phyloP scores from a whole-genome alignment of 2,113 vertebrate genomes.

The Chitala chitala region DNA sequence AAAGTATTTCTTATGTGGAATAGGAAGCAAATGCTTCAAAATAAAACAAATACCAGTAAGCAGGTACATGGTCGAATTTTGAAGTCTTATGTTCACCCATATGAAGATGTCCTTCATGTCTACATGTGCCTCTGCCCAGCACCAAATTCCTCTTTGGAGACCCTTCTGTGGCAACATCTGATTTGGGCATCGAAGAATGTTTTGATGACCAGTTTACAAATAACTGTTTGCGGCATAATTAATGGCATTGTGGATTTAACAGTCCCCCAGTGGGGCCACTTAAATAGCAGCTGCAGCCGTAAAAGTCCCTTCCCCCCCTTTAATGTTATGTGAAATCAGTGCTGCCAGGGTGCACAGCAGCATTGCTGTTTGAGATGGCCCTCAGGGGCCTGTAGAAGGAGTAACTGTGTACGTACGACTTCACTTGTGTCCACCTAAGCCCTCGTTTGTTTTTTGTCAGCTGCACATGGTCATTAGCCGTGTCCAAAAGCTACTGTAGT shows the following conservation, averaged over 20 bases:
- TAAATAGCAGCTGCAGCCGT: neutral
- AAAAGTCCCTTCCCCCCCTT: no score
- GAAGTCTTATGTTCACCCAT: neutral
- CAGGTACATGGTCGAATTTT: neutral
- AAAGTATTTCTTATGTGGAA: no score
- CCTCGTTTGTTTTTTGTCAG: no score
- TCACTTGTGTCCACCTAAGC: no score
- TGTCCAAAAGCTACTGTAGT: neutral
- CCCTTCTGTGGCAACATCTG: neutral
- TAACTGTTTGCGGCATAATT: neutral
- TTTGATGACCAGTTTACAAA: conserved; percentile 5
- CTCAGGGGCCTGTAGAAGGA: no score
- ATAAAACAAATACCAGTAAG: no score
- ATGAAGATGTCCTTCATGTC: neutral
- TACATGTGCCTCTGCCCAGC: neutral
- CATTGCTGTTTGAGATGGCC: no score
- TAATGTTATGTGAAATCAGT: no score
- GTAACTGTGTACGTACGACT: no score
- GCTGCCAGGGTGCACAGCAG: no score
- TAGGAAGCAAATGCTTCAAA: no score
- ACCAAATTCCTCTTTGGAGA: neutral
- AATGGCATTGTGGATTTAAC: neutral
- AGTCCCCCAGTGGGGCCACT: neutral
- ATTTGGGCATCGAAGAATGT: neutral
- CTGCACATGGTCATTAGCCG: neutral